Percentiles rank a stretch among this genome's conserved stretches.
Conservation (phyloP, 1,140 invertebrate genomes). For the Probaryconus sp. region DNA sequence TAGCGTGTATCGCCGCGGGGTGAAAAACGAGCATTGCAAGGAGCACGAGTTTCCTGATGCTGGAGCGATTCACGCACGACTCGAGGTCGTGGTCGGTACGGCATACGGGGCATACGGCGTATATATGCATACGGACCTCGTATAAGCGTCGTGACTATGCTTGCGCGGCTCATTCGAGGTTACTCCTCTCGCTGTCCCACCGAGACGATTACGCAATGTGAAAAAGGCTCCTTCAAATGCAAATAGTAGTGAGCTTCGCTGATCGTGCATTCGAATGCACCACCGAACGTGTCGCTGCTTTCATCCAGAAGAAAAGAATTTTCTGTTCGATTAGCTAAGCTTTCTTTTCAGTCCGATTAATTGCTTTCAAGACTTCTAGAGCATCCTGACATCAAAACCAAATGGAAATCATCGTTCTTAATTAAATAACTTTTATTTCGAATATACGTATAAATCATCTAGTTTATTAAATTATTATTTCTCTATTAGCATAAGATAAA, state of each 20-base stretch:
- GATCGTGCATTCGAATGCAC: slow-evolving; percentile 15
- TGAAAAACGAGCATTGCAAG: slow-evolving; percentile 58
- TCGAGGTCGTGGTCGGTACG: slow-evolving; percentile 51
- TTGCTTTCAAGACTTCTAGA: no score
- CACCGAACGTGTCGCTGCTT: slow-evolving; percentile 8
- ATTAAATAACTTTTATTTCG: no score
- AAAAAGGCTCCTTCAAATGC: slow-evolving; percentile 36
- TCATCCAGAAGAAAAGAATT: no score
- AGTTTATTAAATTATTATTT: no score
- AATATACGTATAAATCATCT: no score
- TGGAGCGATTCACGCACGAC: slow-evolving; percentile 59
- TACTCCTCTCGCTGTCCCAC: slow-evolving; percentile 51
- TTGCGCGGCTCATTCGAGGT: slow-evolving; percentile 33
- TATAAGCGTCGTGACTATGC: slow-evolving; percentile 26
- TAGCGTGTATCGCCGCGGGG: slow-evolving; percentile 51
- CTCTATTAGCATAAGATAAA: no score
- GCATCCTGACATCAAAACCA: no score
- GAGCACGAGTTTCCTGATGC: slow-evolving; percentile 58
- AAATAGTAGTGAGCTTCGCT: slow-evolving; percentile 2
- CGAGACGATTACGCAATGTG: slow-evolving; percentile 50
- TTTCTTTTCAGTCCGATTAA: no score
- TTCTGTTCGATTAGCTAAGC: no score
- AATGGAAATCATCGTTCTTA: no score
- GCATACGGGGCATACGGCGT: neutral
- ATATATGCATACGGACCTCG: slow-evolving; percentile 22